Evolutionary conservation across 37 sponge, comb jelly and placozoan species (phyloP).

Genomic region (Agelas oroides): DNA sequence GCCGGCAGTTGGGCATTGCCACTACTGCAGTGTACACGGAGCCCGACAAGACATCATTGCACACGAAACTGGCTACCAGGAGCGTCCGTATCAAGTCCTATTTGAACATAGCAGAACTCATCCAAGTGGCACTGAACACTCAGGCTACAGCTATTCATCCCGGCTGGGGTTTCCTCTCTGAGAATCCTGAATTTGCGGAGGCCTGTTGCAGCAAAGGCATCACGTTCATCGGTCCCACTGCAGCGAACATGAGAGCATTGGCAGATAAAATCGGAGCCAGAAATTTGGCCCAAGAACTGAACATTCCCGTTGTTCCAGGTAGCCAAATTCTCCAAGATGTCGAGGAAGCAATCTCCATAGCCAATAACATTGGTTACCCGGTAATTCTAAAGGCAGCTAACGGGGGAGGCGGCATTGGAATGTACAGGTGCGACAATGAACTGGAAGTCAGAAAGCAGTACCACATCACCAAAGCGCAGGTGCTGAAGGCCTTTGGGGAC

Average conservation of each 20-base stretch:
- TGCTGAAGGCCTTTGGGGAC: not conserved
- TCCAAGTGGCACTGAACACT: constrained; percentile 7
- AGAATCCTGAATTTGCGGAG: not conserved
- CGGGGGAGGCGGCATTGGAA: not conserved
- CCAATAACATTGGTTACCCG: not conserved
- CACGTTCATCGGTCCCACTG: constrained; percentile 5
- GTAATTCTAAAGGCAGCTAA: not conserved
- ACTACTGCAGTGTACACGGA: not conserved
- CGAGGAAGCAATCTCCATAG: not conserved
- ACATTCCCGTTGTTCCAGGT: not conserved
- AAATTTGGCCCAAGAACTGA: not conserved
- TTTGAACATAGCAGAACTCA: not conserved
- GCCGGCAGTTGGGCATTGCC: not conserved
- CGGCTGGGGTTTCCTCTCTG: not conserved
- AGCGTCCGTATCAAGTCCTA: not conserved
- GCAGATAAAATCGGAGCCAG: not conserved
- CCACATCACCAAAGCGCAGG: not conserved
- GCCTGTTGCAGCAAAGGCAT: not conserved
- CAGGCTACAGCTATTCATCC: not conserved
- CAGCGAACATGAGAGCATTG: not conserved
- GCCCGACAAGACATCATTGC: not conserved
- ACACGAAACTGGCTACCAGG: not conserved
- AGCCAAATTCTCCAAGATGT: not conserved
- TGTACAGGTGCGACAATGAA: not conserved
- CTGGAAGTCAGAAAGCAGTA: not conserved